Evolutionary conservation across 2,113 vertebrate genomes (phyloP), one percentile per base, ranked within the genome.

Genomic region (Chloropsis cyanopogon): DNA sequence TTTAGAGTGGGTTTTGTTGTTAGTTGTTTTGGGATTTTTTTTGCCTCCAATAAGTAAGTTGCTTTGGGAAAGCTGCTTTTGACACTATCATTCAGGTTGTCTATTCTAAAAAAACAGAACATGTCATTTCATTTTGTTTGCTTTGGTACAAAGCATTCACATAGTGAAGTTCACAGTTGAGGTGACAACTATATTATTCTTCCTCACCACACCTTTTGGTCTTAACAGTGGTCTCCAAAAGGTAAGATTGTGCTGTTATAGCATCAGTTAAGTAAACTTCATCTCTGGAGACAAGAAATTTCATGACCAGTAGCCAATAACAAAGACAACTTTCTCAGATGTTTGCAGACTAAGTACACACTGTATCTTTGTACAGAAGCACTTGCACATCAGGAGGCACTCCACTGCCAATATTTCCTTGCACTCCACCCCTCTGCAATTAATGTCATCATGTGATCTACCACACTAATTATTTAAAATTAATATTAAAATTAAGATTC

Each of bases 1-100:
- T 26, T 19, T 50, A 15, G 47, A 39, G 20, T 41, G 12, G 5
- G 4, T 3, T 13, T 16, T 28, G 10, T 16, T 52, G 44, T 10
- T 37, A 26, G 53, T 26, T 60, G 7, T 5, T 26, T 49, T 46
- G 1, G 4, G 15, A 1, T 0, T 4, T 29, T 60, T 75, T 66
- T 70, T 29, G 1, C 23, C 53, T 70, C 17, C 11, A 66, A 1
- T 15, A 72, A 50, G 15, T 66, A 26, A n/a, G 13, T 47, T 60
- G 14, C 29, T 33, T 15, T 57, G 21, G 7, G 29, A 76, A 90
- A 47, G 18, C 21, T 80, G 5, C 5, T 72, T 70, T 76, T 77
- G 37, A 52, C 26, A 19, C 17, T 47, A 20, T 33, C 2, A 4
- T 50, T 65, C 29, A 44, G 5, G 7, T 44, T 91, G 89, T 78